These are phyloP conservation scores for Pygathrix nemaeus DNA, from an alignment of 2,113 vertebrate species.

Conservation along the genomic window DNA sequence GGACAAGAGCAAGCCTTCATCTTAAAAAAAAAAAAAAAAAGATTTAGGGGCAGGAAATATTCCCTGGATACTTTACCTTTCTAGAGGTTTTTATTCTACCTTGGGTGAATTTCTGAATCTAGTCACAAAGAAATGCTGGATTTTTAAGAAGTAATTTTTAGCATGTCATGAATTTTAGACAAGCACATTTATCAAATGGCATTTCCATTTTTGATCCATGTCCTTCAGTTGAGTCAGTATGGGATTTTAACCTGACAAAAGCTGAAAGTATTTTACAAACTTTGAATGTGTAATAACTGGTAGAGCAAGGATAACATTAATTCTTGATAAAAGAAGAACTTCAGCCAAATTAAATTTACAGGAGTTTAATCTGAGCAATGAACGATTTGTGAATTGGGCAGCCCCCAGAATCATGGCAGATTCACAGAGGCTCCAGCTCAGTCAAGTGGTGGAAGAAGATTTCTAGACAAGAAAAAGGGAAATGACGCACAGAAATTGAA, in stretches of 20 bases:
- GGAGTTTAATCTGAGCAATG: too few species aligned
- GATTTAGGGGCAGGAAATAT: not conserved
- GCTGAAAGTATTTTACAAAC: not conserved
- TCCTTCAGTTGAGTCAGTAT: not conserved
- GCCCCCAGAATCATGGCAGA: too few species aligned
- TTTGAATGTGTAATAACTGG: not conserved
- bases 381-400: too few species aligned
- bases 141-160: not conserved
- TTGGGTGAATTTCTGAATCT: not conserved
- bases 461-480: too few species aligned
- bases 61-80: not conserved
- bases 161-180: conserved; percentile 47
- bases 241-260: not conserved
- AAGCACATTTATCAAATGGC: not conserved
- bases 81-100: not conserved
- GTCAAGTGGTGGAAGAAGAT: too few species aligned
- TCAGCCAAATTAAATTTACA: too few species aligned
- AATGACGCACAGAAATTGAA: too few species aligned
- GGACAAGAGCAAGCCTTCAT: too few species aligned
- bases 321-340: too few species aligned
- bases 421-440: too few species aligned
- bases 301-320: not conserved
- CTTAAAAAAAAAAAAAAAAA: not conserved
- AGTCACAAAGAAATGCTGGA: not conserved
- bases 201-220: conserved; percentile 35